These are phyloP conservation scores for Lasioglossum malachurum DNA, from an alignment of 2,888 invertebrate species.

Conservation along the genomic window DNA sequence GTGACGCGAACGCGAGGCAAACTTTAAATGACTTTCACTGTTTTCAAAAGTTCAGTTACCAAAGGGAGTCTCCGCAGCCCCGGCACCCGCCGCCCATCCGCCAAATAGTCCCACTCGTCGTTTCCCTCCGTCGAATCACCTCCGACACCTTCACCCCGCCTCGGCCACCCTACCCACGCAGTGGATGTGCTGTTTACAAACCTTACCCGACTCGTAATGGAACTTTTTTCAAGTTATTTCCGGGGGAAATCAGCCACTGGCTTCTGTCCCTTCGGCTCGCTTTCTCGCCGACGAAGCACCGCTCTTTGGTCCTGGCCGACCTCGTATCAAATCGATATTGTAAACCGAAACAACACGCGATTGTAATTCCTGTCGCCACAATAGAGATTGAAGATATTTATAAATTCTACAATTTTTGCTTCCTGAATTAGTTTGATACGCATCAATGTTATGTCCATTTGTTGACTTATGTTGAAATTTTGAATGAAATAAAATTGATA, in stretches of 20 bases:
- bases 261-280: conserved; percentile 32
- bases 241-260: conserved; percentile 52
- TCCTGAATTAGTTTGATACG: too few relatives aligned
- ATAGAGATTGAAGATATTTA: background rate
- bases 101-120: conserved; percentile 54
- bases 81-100: conserved; percentile 29
- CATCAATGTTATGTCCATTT: background rate
- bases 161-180: conserved; percentile 40
- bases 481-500: background rate
- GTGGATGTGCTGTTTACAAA: conserved; percentile 77
- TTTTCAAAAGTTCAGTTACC: conserved; percentile 80
- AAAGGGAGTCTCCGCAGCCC: conserved; percentile 72
- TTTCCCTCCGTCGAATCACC: conserved; percentile 68
- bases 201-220: conserved; percentile 75
- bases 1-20: conserved; percentile 74
- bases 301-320: background rate
- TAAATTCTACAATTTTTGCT: background rate
- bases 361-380: background rate
- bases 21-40: conserved; percentile 82
- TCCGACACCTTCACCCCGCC: conserved; percentile 64
- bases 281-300: conserved; percentile 37
- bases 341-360: background rate
- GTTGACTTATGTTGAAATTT: background rate
- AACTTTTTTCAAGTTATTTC: conserved; percentile 77
- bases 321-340: background rate